phyloP scores from a whole-genome alignment of 2,888 invertebrate genomes.

The Drepana falcataria region DNA sequence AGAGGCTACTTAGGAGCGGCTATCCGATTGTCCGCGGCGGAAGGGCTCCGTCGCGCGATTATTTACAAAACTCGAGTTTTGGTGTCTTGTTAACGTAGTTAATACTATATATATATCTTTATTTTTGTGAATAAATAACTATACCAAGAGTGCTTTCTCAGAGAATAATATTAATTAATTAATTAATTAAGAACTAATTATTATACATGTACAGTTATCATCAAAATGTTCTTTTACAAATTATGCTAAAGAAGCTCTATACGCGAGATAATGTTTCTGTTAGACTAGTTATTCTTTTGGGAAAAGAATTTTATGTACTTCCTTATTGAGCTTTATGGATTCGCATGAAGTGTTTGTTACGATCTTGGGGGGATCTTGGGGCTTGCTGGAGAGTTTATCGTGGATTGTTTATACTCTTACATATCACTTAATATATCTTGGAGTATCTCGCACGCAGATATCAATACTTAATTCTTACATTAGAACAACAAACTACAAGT shows the following conservation, averaged over 20 bases:
- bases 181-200: constrained; percentile 42
- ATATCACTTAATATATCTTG: constrained; percentile 22
- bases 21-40: constrained; percentile 9
- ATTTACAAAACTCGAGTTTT: constrained; percentile 25
- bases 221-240: constrained; percentile 46
- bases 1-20: constrained; percentile 39
- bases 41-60: constrained; percentile 9
- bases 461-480: too few relatives aligned
- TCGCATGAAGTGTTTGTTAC: constrained; percentile 25
- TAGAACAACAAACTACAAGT: too few relatives aligned
- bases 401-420: constrained; percentile 13
- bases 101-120: constrained; percentile 11
- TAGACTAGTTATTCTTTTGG: constrained; percentile 70
- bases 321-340: constrained; percentile 51
- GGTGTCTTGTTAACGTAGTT: constrained; percentile 31
- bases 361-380: constrained; percentile 15
- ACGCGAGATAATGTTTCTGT: constrained; percentile 33
- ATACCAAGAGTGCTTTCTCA: constrained; percentile 69
- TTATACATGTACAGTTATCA: constrained; percentile 39
- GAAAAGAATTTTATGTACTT: constrained; percentile 72
- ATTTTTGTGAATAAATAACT: constrained; percentile 14
- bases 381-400: constrained; percentile 1
- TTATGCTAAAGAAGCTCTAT: constrained; percentile 43
- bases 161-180: constrained; percentile 49
- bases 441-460: neutral